Percentiles rank a stretch among this genome's conserved stretches.
These are phyloP conservation scores for Salvelinus fontinalis DNA, from an alignment of 2,113 vertebrate genomes.

Conservation along the genomic window DNA sequence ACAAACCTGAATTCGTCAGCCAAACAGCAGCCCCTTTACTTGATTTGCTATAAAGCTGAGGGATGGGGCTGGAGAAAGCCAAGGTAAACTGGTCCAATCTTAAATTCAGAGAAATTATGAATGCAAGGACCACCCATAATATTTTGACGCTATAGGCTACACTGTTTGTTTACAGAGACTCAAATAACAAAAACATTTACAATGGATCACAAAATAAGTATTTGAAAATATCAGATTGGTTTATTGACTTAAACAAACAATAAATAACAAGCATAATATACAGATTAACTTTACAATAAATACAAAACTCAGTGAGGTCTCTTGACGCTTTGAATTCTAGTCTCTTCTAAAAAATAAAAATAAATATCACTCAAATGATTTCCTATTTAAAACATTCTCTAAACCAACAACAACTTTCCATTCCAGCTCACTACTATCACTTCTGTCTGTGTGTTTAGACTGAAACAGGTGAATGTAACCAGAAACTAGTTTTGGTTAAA, in stretches of 20 bases:
- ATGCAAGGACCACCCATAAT: too few species aligned
- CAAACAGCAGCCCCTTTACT: too few species aligned
- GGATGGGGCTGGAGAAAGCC: too few species aligned
- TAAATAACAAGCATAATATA: not conserved
- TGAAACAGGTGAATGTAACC: not conserved
- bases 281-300: not conserved
- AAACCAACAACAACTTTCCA: not conserved
- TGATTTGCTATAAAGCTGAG: too few species aligned
- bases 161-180: too few species aligned
- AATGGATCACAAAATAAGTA: too few species aligned
- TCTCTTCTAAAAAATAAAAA: not conserved
- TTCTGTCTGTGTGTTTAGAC: not conserved
- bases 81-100: too few species aligned
- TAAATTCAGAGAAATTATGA: too few species aligned
- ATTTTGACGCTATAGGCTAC: too few species aligned
- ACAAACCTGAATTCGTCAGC: too few species aligned
- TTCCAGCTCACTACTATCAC: not conserved
- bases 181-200: too few species aligned
- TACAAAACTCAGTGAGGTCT: not conserved
- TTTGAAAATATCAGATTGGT: not conserved
- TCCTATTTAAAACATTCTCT: not conserved
- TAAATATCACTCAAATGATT: not conserved
- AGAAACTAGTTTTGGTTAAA: not conserved
- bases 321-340: not conserved
- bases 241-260: slow-evolving; percentile 4